Conservation (phyloP, 2,113 vertebrate genomes). For the Struthidea cinerea region DNA sequence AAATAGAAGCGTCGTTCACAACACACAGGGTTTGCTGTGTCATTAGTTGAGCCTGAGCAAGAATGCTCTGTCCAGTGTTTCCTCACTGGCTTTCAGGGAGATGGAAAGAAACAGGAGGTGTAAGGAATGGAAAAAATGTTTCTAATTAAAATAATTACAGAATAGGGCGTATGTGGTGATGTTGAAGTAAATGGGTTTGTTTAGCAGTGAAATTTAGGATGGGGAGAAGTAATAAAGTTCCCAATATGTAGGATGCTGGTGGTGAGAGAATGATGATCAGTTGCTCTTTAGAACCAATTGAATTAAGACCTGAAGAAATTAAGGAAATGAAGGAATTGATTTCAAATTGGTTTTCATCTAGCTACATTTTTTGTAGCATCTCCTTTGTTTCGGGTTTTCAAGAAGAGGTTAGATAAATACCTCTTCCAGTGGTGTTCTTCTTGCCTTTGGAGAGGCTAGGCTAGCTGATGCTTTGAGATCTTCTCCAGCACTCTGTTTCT, state of each 20-base stretch:
- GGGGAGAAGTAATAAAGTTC: background rate
- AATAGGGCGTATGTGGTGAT: fast-evolving
- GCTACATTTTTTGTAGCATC: background rate
- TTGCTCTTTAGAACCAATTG: background rate
- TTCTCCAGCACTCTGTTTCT: background rate
- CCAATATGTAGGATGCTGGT: background rate
- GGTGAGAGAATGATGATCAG: background rate
- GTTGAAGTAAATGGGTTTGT: background rate
- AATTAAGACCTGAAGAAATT: background rate
- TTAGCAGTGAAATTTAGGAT: background rate
- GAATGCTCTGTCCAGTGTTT: background rate
- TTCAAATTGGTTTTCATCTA: background rate
- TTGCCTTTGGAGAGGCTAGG: background rate
- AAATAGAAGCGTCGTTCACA: background rate
- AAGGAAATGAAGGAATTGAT: background rate
- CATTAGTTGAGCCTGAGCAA: background rate
- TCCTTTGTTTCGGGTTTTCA: background rate
- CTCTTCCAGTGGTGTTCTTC: background rate
- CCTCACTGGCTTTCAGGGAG: background rate
- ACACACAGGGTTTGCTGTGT: background rate
- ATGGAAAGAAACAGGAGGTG: background rate
- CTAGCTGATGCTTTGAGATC: background rate
- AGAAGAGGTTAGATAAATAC: background rate
- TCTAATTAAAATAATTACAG: background rate
- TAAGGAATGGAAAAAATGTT: background rate